Evolutionary conservation across 2,888 invertebrate genomes (phyloP).

Genomic region (Orthosia gothica): DNA sequence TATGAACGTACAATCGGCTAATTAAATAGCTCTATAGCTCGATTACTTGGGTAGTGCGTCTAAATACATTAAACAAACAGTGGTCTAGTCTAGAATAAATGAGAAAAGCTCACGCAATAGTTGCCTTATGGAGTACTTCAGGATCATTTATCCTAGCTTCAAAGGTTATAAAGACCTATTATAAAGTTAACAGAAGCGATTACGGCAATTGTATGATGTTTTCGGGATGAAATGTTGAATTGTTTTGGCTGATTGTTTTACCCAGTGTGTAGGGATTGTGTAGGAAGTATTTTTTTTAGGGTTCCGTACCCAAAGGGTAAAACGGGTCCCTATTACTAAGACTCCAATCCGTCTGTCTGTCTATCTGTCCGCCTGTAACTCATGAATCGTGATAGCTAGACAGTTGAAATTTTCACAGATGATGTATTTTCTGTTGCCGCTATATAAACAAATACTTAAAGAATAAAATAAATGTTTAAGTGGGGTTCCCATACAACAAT

Average conservation of each 20-base stretch:
- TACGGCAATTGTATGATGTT: conserved; percentile 18
- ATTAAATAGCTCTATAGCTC: conserved; percentile 16
- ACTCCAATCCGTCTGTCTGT: too few relatives aligned
- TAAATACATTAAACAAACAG: conserved; percentile 17
- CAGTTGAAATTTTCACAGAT: too few relatives aligned
- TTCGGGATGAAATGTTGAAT: background rate
- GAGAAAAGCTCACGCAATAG: conserved; percentile 16
- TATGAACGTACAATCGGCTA: conserved; percentile 16
- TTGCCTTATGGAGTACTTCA: conserved; percentile 5
- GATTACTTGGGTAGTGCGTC: conserved; percentile 18
- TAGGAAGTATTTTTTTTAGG: too few relatives aligned
- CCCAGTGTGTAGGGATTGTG: background rate
- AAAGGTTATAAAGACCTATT: conserved; percentile 26
- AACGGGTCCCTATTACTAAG: too few relatives aligned
- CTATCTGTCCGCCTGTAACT: too few relatives aligned
- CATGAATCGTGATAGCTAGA: too few relatives aligned
- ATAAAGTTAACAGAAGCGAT: conserved; percentile 1
- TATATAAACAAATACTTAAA: too few relatives aligned
- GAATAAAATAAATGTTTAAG: too few relatives aligned
- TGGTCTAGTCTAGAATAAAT: conserved; percentile 35
- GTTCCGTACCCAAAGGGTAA: too few relatives aligned
- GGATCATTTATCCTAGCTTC: conserved; percentile 23
- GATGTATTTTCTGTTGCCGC: too few relatives aligned
- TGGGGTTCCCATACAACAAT: too few relatives aligned
- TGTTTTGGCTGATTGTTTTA: background rate